A percentile compares a stretch with the other conserved stretches of the same genome.
Evolutionary conservation across 2,797 vertebrate genomes (phyloP).

Genomic region (Cryptoblepharus egeriae): DNA sequence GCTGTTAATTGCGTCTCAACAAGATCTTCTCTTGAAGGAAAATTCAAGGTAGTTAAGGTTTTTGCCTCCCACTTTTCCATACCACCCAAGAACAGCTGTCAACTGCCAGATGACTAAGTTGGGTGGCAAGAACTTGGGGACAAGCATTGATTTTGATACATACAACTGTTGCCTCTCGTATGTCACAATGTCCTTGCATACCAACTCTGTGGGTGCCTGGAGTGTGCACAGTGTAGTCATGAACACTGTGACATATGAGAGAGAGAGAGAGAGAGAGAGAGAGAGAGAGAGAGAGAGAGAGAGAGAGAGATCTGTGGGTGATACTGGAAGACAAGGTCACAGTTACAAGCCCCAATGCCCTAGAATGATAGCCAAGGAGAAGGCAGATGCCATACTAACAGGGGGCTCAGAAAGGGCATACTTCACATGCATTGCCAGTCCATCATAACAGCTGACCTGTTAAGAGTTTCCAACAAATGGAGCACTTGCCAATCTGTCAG

Average conservation of each 20-base stretch:
- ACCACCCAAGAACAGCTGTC: constrained; percentile 61
- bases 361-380: accelerated
- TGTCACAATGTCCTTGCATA: constrained; percentile 47
- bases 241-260: too few relatives aligned
- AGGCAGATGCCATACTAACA: background rate
- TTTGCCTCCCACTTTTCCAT: constrained; percentile 34
- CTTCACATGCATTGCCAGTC: background rate
- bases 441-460: background rate
- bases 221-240: too few relatives aligned
- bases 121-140: constrained; percentile 51
- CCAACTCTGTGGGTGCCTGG: too few relatives aligned
- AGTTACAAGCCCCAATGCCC: background rate
- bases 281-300: too few relatives aligned
- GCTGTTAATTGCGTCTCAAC: constrained; percentile 54
- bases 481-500: background rate
- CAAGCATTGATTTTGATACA: constrained; percentile 44
- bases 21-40: constrained; percentile 56
- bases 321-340: background rate
- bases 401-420: background rate
- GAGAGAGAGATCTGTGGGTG: background rate
- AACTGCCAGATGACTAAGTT: constrained; percentile 56
- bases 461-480: background rate
- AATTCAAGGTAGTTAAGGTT: constrained; percentile 49
- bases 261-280: too few relatives aligned
- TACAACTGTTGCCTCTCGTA: constrained; percentile 53